Conservation (phyloP, 2,113 vertebrate species). For the Nesogale talazaci region DNA sequence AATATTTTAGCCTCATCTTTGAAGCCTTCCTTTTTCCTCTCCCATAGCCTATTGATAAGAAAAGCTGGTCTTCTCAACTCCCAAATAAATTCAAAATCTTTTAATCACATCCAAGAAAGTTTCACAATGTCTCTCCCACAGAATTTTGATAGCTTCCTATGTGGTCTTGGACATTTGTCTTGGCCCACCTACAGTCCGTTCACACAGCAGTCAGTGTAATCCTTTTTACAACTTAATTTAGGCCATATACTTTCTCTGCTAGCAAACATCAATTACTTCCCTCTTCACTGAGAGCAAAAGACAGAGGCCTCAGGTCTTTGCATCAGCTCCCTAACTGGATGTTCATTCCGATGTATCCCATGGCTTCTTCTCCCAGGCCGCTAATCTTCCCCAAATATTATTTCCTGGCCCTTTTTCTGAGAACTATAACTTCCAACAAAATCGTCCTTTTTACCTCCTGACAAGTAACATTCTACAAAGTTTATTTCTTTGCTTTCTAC, state of each 20-base stretch:
- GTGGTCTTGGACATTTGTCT: neutral
- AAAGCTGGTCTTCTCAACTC: neutral
- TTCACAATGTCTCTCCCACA: neutral
- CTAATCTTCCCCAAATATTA: neutral
- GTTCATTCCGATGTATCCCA: neutral
- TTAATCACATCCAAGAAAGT: neutral
- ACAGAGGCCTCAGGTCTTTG: neutral
- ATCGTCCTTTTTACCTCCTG: neutral
- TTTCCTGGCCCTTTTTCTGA: neutral
- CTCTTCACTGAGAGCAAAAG: slow-evolving; percentile 9
- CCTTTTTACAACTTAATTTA: slow-evolving; percentile 17
- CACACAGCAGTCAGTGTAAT: neutral
- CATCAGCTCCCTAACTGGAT: neutral
- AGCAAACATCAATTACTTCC: neutral
- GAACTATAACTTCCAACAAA: neutral
- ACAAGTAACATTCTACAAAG: neutral
- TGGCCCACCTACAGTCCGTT: neutral
- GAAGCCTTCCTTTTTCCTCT: neutral
- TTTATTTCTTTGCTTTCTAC: slow-evolving; percentile 25
- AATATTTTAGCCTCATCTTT: neutral
- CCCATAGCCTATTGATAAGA: neutral
- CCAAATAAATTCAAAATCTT: slow-evolving; percentile 13
- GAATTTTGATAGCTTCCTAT: neutral
- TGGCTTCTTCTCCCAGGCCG: neutral
- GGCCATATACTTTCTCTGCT: neutral